Conservation (phyloP, 2,888 invertebrate species). For the Busseola fusca region DNA sequence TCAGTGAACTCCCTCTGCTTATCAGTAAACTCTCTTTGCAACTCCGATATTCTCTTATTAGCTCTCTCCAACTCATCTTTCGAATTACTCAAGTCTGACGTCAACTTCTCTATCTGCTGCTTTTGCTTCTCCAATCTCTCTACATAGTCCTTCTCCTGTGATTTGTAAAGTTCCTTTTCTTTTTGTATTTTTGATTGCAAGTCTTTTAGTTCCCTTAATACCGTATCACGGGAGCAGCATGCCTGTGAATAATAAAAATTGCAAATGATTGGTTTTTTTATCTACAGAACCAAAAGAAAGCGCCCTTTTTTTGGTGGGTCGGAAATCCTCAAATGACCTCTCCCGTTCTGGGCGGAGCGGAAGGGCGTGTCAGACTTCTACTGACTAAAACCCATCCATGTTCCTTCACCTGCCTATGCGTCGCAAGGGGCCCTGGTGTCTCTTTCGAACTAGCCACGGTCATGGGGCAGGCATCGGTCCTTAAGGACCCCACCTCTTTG, state of each 20-base stretch:
- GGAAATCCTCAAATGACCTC: no score
- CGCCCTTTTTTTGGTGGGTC: no score
- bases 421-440: no score
- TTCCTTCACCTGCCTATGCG: no score
- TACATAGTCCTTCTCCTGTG: conserved; percentile 82
- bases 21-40: conserved; percentile 87
- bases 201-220: conserved; percentile 88
- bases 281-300: background rate
- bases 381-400: no score
- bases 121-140: conserved; percentile 87
- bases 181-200: conserved; percentile 80
- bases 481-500: no score
- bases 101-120: conserved; percentile 86
- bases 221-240: conserved; percentile 89
- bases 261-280: no score
- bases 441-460: no score
- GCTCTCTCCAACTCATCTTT: conserved; percentile 88
- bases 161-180: conserved; percentile 78
- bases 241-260: conserved; percentile 81
- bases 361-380: no score
- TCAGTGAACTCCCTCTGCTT: conserved; percentile 86
- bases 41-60: conserved; percentile 88
- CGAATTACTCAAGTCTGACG: conserved; percentile 81
- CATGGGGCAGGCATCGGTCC: no score
- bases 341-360: no score